Percentiles rank a stretch among this genome's conserved stretches.
These are phyloP conservation scores for Theonella swinhoei DNA, from an alignment of 37 sponge, comb jelly and placozoan genomes.

Conservation along the genomic window DNA sequence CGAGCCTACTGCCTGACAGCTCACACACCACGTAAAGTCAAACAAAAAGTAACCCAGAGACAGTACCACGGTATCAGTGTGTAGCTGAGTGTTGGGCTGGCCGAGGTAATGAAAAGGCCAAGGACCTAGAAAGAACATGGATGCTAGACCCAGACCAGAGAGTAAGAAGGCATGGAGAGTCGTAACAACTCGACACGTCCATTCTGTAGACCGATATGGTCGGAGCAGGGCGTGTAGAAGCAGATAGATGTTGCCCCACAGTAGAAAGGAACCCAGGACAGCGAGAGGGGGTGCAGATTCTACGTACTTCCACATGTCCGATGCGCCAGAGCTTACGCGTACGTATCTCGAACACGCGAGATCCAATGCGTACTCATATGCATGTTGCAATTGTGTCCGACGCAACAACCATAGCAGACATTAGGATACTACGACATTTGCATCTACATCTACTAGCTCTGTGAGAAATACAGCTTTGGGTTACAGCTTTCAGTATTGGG, in stretches of 20 bases:
- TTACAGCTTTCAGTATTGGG: too few relatives aligned
- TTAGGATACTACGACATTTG: too few relatives aligned
- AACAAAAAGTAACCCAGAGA: slow-evolving; percentile 90
- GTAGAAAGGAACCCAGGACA: slow-evolving; percentile 48
- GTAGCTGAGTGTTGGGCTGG: slow-evolving; percentile 54
- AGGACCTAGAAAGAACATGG: slow-evolving; percentile 62
- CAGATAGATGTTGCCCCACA: slow-evolving; percentile 67
- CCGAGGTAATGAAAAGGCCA: slow-evolving; percentile 75
- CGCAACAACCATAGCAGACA: too few relatives aligned
- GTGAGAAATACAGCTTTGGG: too few relatives aligned
- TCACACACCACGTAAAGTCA: slow-evolving; percentile 85
- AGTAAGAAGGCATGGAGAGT: slow-evolving; percentile 61
- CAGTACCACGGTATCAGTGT: slow-evolving; percentile 59
- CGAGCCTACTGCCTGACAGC: slow-evolving; percentile 56
- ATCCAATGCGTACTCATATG: too few relatives aligned
- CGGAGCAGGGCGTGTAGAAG: slow-evolving; percentile 25
- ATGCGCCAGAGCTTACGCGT: too few relatives aligned
- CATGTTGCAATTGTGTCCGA: too few relatives aligned
- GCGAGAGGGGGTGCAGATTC: too few relatives aligned
- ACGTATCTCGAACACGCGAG: too few relatives aligned
- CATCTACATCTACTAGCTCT: too few relatives aligned
- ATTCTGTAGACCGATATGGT: slow-evolving; percentile 48
- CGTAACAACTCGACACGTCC: slow-evolving; percentile 78
- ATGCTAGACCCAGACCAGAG: slow-evolving; percentile 45
- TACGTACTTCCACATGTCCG: too few relatives aligned